Base-by-base conservation (phyloP, 2,797 vertebrate genomes). In the Poeciliopsis turneri region DNA sequence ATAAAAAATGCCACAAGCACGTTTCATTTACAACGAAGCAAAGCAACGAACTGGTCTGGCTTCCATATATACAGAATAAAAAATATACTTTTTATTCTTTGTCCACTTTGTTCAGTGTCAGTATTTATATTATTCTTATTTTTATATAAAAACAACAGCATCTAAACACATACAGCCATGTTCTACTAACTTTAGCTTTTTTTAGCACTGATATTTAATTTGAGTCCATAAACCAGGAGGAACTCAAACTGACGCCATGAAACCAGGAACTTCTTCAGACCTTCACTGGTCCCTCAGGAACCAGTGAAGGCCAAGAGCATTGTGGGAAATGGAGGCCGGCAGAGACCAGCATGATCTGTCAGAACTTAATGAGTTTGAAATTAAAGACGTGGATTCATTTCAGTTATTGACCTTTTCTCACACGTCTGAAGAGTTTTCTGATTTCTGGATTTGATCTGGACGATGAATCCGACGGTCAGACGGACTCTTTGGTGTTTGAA, bases 1-100 rank as follows among this genome's bases (percentile, higher is more conserved):
- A 96, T 95, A 92, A 95, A 96, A 92, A 96, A 96, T 95, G 91
- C 95, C 96, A 96, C 96, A 96, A 94, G 95, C 95, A 96, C 92
- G 91, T 96, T 95, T 94, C 95, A 96, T 93, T 96, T 97, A 97
- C 95, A 96, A 96, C 93, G 92, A 95, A 95, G 92, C 94, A 96
- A 95, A 88, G 93, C 94, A 91, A 95, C 93, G 91, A 84, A 93
- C 89, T 90, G 88, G 92, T 95, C 91, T 92, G 68, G 78, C 94
- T 89, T 93, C 93, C 92, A 92, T 94, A 89, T 90, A 92, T 95
- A 96, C 92, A 92, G 91, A 95, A 95, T 95, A 94, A 94, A 95
- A 95, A 95, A 95, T 93, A 93, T 76, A 86, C 87, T 94, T 94
- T 93, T 95, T 94, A 94, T 93, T 93, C 93, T 92, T 95, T 90